Evolutionary conservation across 2,113 vertebrate genomes (phyloP), one percentile per base, ranked within the genome.

Genomic region (Psilopsiagon aurifrons): DNA sequence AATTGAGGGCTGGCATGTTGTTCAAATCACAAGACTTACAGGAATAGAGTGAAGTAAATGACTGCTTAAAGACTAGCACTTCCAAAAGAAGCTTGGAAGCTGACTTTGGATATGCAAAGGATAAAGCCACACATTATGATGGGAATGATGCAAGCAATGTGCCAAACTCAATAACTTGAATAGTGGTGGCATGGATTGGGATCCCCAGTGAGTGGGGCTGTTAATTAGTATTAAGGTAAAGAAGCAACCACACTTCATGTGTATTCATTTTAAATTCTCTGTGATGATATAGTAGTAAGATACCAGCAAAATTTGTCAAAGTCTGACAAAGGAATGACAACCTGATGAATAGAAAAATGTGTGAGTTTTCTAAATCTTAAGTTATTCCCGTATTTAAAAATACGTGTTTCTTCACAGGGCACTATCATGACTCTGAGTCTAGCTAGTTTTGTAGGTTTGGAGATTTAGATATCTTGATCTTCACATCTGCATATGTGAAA

Each of bases 291-390:
- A 47, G 73, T 57, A 90, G 44, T 85, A 51, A 70, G 39, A 93
- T 60, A 68, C 15, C 29, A 89, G 62, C 39, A 92, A 89, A 90
- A 80, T 80, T 85, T 83, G 62, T 74, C 70, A 31, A 71, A 82
- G 37, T 55, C 67, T 92, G 90, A 94, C 70, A 80, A 6, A 62
- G 49, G 41, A 77, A 59, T 90, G 95, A 92, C 89, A 94, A 94
- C 67, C 31, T 70, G 91, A 93, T 89, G 90, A 94, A 46, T 13
- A 73, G 44, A 60, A 87, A 87, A 92, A 96, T 17, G 49, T 87
- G 87, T 85, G 81, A 95, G 49, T 66, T 82, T 92, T 91, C 60
- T 35, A 62, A 69, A 87, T 73, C n/a, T 16, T 25, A 35, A 59
- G 16, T 78, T 95, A 90, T 63, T 49, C 11, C 49, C 46, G 77